phyloP scores from a whole-genome alignment of 2,888 invertebrate species.

The Aphodius sticticus region DNA sequence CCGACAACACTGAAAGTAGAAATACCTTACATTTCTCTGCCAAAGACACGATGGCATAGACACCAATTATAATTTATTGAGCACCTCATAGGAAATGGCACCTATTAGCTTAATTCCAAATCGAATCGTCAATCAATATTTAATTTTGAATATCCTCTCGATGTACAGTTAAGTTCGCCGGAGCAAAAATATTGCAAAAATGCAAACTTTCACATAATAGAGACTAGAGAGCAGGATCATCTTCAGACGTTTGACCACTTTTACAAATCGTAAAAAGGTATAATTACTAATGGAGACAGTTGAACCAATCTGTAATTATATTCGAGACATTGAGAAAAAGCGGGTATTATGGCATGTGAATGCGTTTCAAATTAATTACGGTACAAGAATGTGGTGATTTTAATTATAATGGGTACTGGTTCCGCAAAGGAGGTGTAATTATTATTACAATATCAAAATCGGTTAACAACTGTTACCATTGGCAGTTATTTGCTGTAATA shows the following conservation, averaged over 20 bases:
- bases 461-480: too few species aligned
- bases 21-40: neutral
- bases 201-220: neutral
- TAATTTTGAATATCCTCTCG: neutral
- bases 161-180: neutral
- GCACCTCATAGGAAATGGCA: neutral
- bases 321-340: neutral
- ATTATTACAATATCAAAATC: too few species aligned
- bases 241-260: neutral
- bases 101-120: neutral
- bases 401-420: too few species aligned
- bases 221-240: neutral
- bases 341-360: neutral
- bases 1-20: neutral
- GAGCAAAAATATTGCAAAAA: neutral
- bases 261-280: neutral
- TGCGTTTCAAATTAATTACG: too few species aligned
- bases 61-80: neutral
- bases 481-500: too few species aligned
- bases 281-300: conserved; percentile 12
- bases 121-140: neutral
- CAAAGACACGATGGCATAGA: neutral
- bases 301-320: conserved; percentile 15
- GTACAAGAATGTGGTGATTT: too few species aligned
- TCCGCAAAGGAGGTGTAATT: too few species aligned